Base-by-base conservation (phyloP, 2,888 invertebrate species). In the Agrochola lychnidis region DNA sequence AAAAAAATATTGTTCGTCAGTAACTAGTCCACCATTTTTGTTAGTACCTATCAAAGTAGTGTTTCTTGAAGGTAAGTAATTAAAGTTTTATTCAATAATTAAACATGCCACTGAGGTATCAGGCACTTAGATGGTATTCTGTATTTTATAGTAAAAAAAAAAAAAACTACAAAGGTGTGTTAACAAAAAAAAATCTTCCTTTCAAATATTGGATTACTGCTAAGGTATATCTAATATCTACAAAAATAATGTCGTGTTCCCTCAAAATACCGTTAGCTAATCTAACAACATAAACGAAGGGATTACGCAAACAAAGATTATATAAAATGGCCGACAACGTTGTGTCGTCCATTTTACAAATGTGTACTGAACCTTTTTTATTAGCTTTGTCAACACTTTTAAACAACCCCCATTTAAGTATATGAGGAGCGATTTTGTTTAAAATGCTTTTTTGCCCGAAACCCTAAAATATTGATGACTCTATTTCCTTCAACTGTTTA, bases 351-450 rank as follows among this genome's bases (percentile, higher is more conserved):
- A 76, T 82, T 82, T 81, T 79, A 70, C 81, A 84, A 87, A 81
- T 84, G 86, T 83, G 79, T 87, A 80, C 85, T 78, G 84, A 84
- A 85, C 89, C 89, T 87, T 91, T 90, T 91, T 90, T 90, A 90
- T 90, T 88, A 87, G 85, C 89, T 86, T 79, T 89, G 89, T 89
- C 87, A 90, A 91, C 89, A 88, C 83, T 89, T 89, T 89, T 87
- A 84, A 87, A 89, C 87, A 87, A 83, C 81, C 85, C 85, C 74
- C 79, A 77, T 89, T 85, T 81, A 83, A 88, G 78, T 84, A 87
- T 80, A 84, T 79, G 81, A 78, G 76, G 81, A 86, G 83, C 78
- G 81, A 89, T 89, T 89, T 86, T 75, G 74, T 76, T 63, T 72
- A 72, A 86, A 87, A 88, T 79, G 81, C 79, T 83, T 85, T 88